Evolutionary conservation across 2,888 invertebrate genomes (phyloP), one percentile per base, ranked within the genome.

Genomic region (Hypomecis atomaria): DNA sequence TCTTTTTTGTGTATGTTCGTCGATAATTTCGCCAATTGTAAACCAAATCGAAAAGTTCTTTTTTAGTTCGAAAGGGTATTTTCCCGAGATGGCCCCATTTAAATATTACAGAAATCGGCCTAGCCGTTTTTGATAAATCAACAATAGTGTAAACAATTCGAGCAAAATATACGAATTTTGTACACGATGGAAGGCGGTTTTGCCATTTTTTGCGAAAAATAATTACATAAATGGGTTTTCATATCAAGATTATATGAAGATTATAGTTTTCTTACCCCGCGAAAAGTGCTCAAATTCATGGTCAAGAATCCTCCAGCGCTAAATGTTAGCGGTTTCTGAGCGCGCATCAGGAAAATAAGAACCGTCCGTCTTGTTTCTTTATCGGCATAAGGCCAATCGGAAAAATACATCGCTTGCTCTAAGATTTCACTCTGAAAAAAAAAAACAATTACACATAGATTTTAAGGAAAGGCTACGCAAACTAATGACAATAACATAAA

Each of bases 261-360:
- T n/a, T n/a, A n/a, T n/a, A 9, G 7, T 42, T 44, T 33, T 78
- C 87, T 81, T 78, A 92, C 91, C n/a, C 77, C 74, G 45, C 86
- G 79, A 53, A 87, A 90, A 5, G 89, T 88, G 54, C 83, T 78
- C 62, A 92, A 81, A 69, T 92, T 86, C 88, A 92, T 90, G 8
- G 70, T 77, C 6, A 87, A 61, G 49, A 82, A 89, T 5, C 87
- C 86, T n/a, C 84, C 88, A 0, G 87, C 91, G 6, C 85, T 85
- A 7, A 87, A 75, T 48, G 67, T 72, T n/a, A 90, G 84, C 0
- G 91, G 88, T 53, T 82, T 89, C 67, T 89, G 92, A 0, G 84
- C 79, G 8, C 88, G 76, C 63, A 83, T 77, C 65, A 92, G 78
- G 11, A 90, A 77, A 66, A 92, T 81, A 0, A 82, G 59, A 34